Evolutionary conservation across 2,888 invertebrate species (phyloP), one percentile per base, ranked within the genome.

Genomic region (Temnothorax ravouxi): DNA sequence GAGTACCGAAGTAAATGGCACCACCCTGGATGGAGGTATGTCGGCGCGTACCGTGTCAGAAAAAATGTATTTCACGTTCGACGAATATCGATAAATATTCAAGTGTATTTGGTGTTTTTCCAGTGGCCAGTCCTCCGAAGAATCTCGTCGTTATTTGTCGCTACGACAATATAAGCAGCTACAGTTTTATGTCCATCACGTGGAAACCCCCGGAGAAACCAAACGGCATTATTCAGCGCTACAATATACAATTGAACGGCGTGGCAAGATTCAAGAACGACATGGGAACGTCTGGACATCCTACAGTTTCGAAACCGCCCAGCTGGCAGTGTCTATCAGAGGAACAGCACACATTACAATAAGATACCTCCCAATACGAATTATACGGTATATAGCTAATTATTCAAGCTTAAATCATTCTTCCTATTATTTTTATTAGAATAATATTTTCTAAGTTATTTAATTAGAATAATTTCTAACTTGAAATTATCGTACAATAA

Each of bases 311-410:
- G 96, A n/a, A 96, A 1, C 96, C 96, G 1, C 96, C 96, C 92
- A 95, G 95, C 13, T 96, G 96, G 85, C n/a, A 96, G 96, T 79
- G 96, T 97, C 11, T 95, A 96, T 85, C 75, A 86, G 8, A 90
- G 79, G 44, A 90, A 89, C 29, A 95, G 94, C 83, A 95, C 96
- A 25, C 95, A 96, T 75, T 97, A 97, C 92, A 97, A 97, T 90
- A 96, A 97, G 67, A 96, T 98, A 50, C 97, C 97, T 79, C 96
- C 98, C 4, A 98, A 98, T 94, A 98, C 98, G 0, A 97, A 97
- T 94, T 98, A 98, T 94, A 97, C 97, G 18, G 97, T 98, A 44
- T n/a, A 29, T 59, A 56, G 3, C 6, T 29, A 59, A 61, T 74
- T 47, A 34, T 29, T 18, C 4, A 34, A 50, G 2, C 1, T 69